phyloP scores from a whole-genome alignment of 2,113 vertebrate species.

The Madoqua kirkii region DNA sequence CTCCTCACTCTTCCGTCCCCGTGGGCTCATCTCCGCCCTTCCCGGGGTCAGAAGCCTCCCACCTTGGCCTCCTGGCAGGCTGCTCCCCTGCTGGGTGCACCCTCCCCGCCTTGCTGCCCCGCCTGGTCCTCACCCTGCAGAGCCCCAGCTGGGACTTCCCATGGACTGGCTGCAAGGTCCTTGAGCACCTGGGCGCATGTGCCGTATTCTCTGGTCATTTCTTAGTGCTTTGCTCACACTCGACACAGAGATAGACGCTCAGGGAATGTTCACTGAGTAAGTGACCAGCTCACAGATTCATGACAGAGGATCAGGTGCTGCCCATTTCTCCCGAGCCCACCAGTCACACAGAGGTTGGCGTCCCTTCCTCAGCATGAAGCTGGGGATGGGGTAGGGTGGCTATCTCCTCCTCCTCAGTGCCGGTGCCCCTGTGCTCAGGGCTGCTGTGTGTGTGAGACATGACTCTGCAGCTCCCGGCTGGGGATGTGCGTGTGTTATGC shows the following conservation, averaged over 20 bases:
- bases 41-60: background rate
- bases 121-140: background rate
- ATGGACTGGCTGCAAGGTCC: background rate
- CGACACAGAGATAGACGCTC: background rate
- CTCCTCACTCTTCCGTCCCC: accelerated
- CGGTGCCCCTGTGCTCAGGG: background rate
- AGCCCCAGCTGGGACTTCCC: background rate
- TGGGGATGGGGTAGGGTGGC: background rate
- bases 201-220: background rate
- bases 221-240: background rate
- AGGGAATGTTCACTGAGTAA: background rate
- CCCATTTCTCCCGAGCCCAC: background rate
- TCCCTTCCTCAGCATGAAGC: background rate
- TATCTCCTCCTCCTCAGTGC: background rate
- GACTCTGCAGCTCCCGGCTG: background rate
- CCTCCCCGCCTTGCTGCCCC: background rate
- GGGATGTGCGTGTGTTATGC: background rate
- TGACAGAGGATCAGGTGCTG: background rate
- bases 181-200: accelerated
- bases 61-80: background rate
- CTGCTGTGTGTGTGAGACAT: background rate
- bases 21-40: background rate
- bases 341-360: background rate
- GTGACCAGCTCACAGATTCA: background rate
- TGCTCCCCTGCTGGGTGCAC: background rate